Base-by-base conservation (phyloP, 2,113 vertebrate genomes). In the Lagopus leucura region DNA sequence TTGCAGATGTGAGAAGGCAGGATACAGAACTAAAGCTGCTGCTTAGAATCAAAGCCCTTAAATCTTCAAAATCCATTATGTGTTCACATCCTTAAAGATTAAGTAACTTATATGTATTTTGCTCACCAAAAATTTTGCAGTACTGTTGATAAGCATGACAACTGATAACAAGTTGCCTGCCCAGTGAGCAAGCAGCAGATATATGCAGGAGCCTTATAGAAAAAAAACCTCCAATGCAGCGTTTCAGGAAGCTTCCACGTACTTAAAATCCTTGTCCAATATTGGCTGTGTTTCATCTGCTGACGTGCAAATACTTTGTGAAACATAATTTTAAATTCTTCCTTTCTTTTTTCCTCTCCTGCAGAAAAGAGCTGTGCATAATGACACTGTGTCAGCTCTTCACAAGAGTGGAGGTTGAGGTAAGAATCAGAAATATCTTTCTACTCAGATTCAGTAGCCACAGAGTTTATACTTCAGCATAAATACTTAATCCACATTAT, bases 351-450 rank as follows among this genome's bases (percentile, higher is more conserved):
- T 88, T 92, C 48, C 55, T 94, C 91, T 67, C 52, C 82, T 84
- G 60, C 95, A 99, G 99, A 97, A 93, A 90, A 91, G 98, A 97
- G 20, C 94, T 99, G 6, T 97, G 98, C 13, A 34, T 98, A 22
- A 98, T 99, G 48, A 99, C 99, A 0, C 85, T 99, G 74, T 98
- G 98, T 94, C 99, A 99, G 97, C 95, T 98, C 30, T 98, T 98
- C 97, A 99, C 99, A 38, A 99, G 97, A 24, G 97, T 99, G 27
- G 98, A 99, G 97, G 98, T 99, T 55, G 99, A 99, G 98, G 99
- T 99, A 98, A 98, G 94, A 88, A 61, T 14, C 28, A 34, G 20
- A 86, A 86, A 73, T 82, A 43, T 3, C 52, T 78, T 65, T 73
- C 3, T 66, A 38, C 34, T 78, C 21, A 63, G 34, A 61, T 89